Percentiles rank a stretch among this genome's conserved stretches.
Evolutionary conservation across 2,888 invertebrate genomes (phyloP).

Genomic region (Dryococelus australis): DNA sequence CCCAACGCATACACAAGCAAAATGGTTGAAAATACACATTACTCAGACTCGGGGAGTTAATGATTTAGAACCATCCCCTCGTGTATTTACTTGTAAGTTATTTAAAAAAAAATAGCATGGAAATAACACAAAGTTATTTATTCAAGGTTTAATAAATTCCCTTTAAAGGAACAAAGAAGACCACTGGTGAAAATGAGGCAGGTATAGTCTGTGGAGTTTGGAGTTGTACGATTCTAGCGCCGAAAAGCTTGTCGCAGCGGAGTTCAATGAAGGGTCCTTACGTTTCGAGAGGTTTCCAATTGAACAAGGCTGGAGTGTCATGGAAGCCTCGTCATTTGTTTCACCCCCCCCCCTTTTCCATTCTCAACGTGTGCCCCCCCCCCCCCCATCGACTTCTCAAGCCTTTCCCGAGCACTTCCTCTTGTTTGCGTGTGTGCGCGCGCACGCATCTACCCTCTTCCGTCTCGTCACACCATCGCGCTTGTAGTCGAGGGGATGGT

Average conservation of each 20-base stretch:
- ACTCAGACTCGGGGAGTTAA: too few species aligned
- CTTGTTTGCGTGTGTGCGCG: slow-evolving; percentile 6
- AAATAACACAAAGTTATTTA: too few species aligned
- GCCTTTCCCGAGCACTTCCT: background rate
- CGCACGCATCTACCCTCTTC: background rate
- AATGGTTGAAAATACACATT: too few species aligned
- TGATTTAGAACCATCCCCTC: too few species aligned
- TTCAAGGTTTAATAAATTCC: too few species aligned
- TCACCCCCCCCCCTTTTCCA: background rate
- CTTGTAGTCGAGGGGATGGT: too few species aligned
- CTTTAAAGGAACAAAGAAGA: too few species aligned
- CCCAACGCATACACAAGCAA: too few species aligned
- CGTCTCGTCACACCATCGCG: background rate
- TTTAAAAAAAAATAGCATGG: too few species aligned
- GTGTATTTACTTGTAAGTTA: too few species aligned
- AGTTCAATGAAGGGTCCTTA: slow-evolving; percentile 17
- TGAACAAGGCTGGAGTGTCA: slow-evolving; percentile 21
- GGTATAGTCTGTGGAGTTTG: background rate
- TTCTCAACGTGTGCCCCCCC: too few species aligned
- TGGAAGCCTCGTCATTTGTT: slow-evolving; percentile 30
- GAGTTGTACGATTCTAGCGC: background rate
- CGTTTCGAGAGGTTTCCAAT: slow-evolving; percentile 24
- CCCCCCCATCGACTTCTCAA: background rate
- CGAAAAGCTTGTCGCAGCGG: background rate
- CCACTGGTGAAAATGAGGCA: too few species aligned